Evolutionary conservation across 2,888 invertebrate species (phyloP).

Genomic region (Platynereis dumerilii): DNA sequence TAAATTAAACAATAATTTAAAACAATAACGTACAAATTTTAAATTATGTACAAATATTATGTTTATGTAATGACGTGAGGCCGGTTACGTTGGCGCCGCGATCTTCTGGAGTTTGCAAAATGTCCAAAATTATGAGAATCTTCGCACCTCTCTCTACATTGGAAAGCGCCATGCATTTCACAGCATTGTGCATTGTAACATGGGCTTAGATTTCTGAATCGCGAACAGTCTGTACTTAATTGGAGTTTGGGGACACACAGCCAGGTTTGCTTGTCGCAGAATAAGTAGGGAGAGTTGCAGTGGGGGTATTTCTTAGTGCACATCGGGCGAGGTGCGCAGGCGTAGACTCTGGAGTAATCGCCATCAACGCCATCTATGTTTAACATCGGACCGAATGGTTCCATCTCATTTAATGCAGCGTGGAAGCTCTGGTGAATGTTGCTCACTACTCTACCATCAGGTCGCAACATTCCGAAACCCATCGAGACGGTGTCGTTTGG

Average conservation of each 20-base stretch:
- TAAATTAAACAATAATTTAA: no score
- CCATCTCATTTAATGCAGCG: conserved; percentile 13
- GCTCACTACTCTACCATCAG: not conserved
- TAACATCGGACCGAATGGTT: conserved; percentile 15
- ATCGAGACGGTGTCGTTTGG: conserved; percentile 3
- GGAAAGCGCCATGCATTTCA: no score
- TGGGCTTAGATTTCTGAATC: not conserved
- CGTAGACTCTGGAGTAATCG: conserved; percentile 26
- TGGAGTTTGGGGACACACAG: not conserved
- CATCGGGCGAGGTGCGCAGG: conserved; percentile 16
- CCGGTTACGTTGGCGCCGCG: no score
- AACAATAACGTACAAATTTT: no score
- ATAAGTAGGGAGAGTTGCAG: not conserved
- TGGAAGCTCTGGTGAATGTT: not conserved
- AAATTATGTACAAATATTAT: no score
- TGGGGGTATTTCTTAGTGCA: not conserved
- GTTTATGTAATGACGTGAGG: no score
- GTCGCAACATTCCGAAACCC: not conserved
- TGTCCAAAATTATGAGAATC: no score
- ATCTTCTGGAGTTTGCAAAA: no score
- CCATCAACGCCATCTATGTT: conserved; percentile 21
- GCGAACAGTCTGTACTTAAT: not conserved
- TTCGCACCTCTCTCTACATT: no score
- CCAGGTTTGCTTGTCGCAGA: not conserved
- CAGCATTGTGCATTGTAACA: conserved; percentile 7